Conservation (phyloP, 2,113 vertebrate genomes). For the Plotosus lineatus region DNA sequence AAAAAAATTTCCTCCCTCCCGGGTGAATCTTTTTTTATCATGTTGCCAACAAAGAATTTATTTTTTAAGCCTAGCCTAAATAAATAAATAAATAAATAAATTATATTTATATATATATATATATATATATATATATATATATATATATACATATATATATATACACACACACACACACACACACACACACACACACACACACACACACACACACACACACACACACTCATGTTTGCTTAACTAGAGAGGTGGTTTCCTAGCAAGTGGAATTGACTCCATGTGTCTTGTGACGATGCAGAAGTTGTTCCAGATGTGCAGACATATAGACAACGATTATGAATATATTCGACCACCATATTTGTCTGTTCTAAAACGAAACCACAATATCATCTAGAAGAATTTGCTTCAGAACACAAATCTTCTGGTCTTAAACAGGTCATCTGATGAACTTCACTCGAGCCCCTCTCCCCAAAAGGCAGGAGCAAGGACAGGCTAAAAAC, state of each 20-base stretch:
- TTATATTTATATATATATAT: too few relatives aligned
- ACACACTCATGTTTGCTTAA: not conserved
- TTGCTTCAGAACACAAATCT: not conserved
- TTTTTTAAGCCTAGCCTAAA: too few relatives aligned
- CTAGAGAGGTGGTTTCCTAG: not conserved
- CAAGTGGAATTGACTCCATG: not conserved
- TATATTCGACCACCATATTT: not conserved
- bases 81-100: too few relatives aligned
- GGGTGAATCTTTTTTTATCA: too few relatives aligned
- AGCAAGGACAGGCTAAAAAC: not conserved
- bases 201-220: too few relatives aligned
- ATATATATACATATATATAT: too few relatives aligned
- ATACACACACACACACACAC: too few relatives aligned
- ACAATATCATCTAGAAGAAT: not conserved
- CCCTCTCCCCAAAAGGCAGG: too few relatives aligned
- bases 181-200: too few relatives aligned
- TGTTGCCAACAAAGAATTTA: too few relatives aligned
- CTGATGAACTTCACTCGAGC: not conserved
- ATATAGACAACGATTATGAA: not conserved
- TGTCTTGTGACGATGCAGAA: not conserved
- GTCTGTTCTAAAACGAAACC: not conserved
- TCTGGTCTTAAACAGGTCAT: not conserved
- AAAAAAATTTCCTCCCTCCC: too few relatives aligned
- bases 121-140: too few relatives aligned
- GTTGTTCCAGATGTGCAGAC: not conserved